Conservation (phyloP, 2,113 vertebrate genomes). For the Ceuthmochares aereus region DNA sequence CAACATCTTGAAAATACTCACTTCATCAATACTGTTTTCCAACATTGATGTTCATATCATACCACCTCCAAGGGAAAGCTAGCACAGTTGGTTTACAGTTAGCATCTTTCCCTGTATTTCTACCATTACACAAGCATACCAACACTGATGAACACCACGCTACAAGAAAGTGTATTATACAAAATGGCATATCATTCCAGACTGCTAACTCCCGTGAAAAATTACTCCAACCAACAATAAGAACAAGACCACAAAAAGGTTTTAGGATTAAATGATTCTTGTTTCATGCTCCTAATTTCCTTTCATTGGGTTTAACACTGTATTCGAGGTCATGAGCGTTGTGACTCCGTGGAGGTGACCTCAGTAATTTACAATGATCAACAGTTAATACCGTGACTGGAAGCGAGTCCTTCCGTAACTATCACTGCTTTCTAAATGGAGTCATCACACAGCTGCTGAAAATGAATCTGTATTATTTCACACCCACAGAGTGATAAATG, state of each 20-base stretch:
- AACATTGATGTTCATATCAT: not conserved
- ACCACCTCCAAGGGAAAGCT: not conserved
- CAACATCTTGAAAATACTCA: not conserved
- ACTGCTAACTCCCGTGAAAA: not conserved
- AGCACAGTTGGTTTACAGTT: not conserved
- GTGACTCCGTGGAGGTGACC: not conserved
- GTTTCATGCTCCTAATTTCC: conserved; percentile 52
- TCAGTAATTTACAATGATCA: conserved; percentile 18
- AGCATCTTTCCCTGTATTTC: not conserved
- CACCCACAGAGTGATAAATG: not conserved
- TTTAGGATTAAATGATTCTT: not conserved
- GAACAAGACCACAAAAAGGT: not conserved
- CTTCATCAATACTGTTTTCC: not conserved
- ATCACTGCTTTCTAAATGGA: conserved; percentile 22
- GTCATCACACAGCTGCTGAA: not conserved
- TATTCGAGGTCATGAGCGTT: conserved; percentile 42
- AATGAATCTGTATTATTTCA: not conserved
- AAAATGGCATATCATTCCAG: not conserved
- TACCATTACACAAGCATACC: not conserved
- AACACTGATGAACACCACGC: not conserved
- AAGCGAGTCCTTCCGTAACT: not conserved
- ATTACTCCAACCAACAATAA: not conserved
- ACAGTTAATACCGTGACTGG: not conserved
- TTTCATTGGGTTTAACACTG: not conserved
- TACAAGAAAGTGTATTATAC: not conserved